Conservation (phyloP, 2,888 invertebrate genomes). For the Pyrochroa serraticornis region DNA sequence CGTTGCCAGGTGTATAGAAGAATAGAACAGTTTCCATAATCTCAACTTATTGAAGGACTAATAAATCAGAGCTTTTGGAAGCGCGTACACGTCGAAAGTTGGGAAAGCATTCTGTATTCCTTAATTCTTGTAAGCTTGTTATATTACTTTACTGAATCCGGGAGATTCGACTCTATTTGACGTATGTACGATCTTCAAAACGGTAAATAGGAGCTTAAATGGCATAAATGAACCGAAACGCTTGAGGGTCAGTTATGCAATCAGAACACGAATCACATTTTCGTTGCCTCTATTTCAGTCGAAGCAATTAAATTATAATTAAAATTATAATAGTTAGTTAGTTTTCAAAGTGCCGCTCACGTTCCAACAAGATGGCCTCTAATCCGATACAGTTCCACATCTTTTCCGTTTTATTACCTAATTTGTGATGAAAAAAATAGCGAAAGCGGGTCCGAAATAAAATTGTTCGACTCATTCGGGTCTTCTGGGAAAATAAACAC, state of each 20-base stretch:
- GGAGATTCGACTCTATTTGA: slow-evolving; percentile 28
- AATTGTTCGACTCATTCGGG: slow-evolving; percentile 11
- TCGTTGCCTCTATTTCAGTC: not conserved
- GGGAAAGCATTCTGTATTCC: slow-evolving; percentile 28
- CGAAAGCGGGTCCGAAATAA: slow-evolving; percentile 8
- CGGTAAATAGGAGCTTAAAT: slow-evolving; percentile 33
- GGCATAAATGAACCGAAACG: slow-evolving; percentile 28
- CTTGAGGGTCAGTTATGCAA: slow-evolving; percentile 30
- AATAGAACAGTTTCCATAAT: slow-evolving; percentile 5
- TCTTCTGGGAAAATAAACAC: slow-evolving; percentile 1
- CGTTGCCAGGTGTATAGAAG: not conserved
- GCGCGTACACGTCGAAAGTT: slow-evolving; percentile 8
- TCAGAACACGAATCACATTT: slow-evolving; percentile 28
- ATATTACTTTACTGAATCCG: slow-evolving; percentile 29
- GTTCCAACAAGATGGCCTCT: too few species aligned
- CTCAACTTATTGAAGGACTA: slow-evolving; percentile 10
- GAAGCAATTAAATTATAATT: too few species aligned
- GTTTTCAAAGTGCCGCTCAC: too few species aligned
- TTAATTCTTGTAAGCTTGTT: slow-evolving; percentile 30
- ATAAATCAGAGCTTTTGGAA: slow-evolving; percentile 20
- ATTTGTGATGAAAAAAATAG: slow-evolving; percentile 9
- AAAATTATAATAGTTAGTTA: too few species aligned
- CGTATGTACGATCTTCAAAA: slow-evolving; percentile 28
- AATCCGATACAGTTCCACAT: too few species aligned
- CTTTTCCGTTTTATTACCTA: slow-evolving; percentile 11